These are phyloP conservation scores for Osmoderma eremita DNA, from an alignment of 2,888 invertebrate species.

Conservation along the genomic window DNA sequence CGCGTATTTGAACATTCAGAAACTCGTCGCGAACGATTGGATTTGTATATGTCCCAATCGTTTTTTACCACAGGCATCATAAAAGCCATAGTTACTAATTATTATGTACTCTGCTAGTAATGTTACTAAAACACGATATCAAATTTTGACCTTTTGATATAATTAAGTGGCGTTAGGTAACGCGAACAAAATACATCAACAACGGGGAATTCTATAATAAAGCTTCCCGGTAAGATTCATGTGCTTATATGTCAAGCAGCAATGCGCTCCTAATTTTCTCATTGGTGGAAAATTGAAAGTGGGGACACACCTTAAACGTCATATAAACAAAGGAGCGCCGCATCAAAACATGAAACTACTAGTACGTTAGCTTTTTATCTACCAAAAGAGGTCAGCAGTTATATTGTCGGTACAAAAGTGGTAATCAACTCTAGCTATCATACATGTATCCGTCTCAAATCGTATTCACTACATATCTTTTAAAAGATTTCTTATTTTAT, in stretches of 20 bases:
- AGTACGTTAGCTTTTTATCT: neutral
- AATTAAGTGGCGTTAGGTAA: conserved; percentile 6
- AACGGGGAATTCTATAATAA: conserved; percentile 38
- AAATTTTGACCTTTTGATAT: neutral
- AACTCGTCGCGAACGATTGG: conserved; percentile 78
- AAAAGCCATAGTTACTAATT: conserved; percentile 78
- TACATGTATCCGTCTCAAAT: too few relatives aligned
- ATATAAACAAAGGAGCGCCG: conserved; percentile 46
- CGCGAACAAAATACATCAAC: neutral
- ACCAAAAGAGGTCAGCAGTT: conserved; percentile 9
- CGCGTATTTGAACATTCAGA: conserved; percentile 78
- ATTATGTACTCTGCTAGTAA: neutral
- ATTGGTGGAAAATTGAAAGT: conserved; percentile 51
- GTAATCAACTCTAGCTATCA: too few relatives aligned
- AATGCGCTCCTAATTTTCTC: conserved; percentile 48
- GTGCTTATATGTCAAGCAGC: conserved; percentile 53
- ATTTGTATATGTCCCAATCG: conserved; percentile 93
- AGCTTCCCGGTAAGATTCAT: conserved; percentile 35
- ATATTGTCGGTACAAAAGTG: too few relatives aligned
- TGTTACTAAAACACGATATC: conserved; percentile 8
- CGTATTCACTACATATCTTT: too few relatives aligned
- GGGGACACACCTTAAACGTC: conserved; percentile 47
- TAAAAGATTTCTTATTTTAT: too few relatives aligned
- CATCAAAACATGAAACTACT: conserved; percentile 35
- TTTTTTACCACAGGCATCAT: conserved; percentile 96